Evolutionary conservation across 2,113 vertebrate genomes (phyloP), one percentile per base, ranked within the genome.

Genomic region (Amphilophus citrinellus): DNA sequence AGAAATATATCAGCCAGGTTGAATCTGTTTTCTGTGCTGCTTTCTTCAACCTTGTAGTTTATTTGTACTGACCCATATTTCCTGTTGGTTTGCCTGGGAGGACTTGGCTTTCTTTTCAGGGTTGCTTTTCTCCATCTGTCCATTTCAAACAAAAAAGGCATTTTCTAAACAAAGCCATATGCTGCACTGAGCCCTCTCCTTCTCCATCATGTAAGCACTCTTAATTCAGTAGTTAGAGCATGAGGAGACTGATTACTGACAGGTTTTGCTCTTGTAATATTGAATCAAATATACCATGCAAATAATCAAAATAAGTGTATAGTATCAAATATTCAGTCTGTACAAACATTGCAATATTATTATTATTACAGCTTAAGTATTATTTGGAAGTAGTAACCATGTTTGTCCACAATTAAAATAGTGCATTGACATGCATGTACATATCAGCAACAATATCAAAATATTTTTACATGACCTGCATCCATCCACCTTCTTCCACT

Each of bases 141-240:
- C 82, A 77, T 92, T 89, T 87, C 84, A 92, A 94, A 93, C 86
- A 93, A 39, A 87, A 84, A 82, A 87, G 61, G 58, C 84, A 9
- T 85, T 87, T 65, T 88, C 66, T 65, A 88, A 91, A 94, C 91
- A 88, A 85, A 87, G 83, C 91, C 92, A 91, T 90, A 91, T 93
- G 94, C 80, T 85, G 83, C 10, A 1, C 50, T 44, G 62, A 79
- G 61, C 58, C 53, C 14, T 65, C 7, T 42, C 50, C 60, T 14
- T 76, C 63, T 68, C 53, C 24, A 2, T 83, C 30, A 53, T 61
- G 71, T 66, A 79, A 20, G 27, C 20, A 2, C 20, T 27, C 24
- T 32, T 58, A 59, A 47, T 56, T 44, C 22, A 15, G 22, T 57
- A 11, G 7, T 53, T 5, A 59, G 1, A 37, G 47, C 5, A 62